A percentile compares a stretch with the other conserved stretches of the same genome.
Conservation (phyloP, 2,113 vertebrate species). For the Polyodon spathula region DNA sequence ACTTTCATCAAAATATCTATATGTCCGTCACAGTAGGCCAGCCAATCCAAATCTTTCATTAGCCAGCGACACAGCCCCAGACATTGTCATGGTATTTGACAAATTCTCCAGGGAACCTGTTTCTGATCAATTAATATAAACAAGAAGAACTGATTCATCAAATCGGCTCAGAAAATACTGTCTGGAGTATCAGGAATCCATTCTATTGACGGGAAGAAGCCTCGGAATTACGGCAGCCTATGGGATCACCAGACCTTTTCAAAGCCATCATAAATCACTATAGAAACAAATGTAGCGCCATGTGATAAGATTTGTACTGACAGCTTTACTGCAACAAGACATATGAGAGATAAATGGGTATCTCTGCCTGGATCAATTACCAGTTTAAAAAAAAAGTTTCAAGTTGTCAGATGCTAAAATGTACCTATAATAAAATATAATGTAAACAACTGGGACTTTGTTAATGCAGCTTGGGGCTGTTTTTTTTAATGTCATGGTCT, state of each 20-base stretch:
- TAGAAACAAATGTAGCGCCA: conserved; percentile 75
- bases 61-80: conserved; percentile 40
- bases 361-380: conserved; percentile 63
- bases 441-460: conserved; percentile 39
- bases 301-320: conserved; percentile 75
- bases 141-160: conserved; percentile 74
- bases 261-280: conserved; percentile 83
- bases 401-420: conserved; percentile 65
- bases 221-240: conserved; percentile 73
- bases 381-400: conserved; percentile 61
- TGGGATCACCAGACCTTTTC: conserved; percentile 85
- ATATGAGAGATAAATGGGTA: conserved; percentile 69
- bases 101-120: conserved; percentile 67
- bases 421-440: conserved; percentile 48
- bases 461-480: too few species aligned
- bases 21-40: conserved; percentile 54
- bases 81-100: conserved; percentile 61
- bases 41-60: conserved; percentile 46
- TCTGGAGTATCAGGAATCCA: conserved; percentile 73
- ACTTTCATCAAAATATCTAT: conserved; percentile 66
- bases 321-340: conserved; percentile 70
- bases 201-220: conserved; percentile 73
- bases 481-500: too few species aligned
- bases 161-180: conserved; percentile 67
- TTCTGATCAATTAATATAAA: conserved; percentile 82